Evolutionary conservation across 2,888 invertebrate genomes (phyloP).

Genomic region (Pandemis corylana): DNA sequence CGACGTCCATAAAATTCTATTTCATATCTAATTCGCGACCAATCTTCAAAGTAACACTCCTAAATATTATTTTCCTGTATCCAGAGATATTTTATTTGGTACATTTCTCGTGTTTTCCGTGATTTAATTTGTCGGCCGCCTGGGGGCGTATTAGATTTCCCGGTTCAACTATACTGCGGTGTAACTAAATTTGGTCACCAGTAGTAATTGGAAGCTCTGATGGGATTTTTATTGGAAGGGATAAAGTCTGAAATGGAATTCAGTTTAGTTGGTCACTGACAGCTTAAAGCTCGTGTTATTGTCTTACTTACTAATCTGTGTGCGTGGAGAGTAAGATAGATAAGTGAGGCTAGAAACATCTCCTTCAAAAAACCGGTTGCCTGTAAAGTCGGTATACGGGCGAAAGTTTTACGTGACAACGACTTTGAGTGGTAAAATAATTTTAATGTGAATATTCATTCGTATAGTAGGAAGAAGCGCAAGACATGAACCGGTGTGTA

Average conservation of each 20-base stretch:
- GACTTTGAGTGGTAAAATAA: no score
- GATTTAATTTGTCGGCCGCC: slow-evolving; percentile 40
- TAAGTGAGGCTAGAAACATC: no score
- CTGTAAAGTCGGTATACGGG: no score
- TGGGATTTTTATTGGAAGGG: slow-evolving; percentile 31
- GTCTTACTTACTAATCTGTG: no score
- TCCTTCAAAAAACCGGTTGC: no score
- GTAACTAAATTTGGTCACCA: slow-evolving; percentile 36
- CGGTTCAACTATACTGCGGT: slow-evolving; percentile 21
- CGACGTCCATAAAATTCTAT: slow-evolving; percentile 4
- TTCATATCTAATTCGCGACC: slow-evolving; percentile 12
- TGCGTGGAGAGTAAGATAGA: no score
- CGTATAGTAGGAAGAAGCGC: no score
- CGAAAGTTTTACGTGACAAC: no score
- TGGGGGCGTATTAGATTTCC: slow-evolving; percentile 32
- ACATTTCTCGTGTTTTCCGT: slow-evolving; percentile 36
- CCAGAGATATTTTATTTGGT: slow-evolving; percentile 33
- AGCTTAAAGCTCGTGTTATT: no score
- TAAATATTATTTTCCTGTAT: slow-evolving; percentile 35
- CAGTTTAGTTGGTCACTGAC: not conserved
- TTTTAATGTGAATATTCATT: no score
- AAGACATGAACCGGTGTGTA: no score
- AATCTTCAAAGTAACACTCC: slow-evolving; percentile 23
- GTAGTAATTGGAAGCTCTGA: slow-evolving; percentile 37
- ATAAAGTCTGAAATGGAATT: not conserved